phyloP scores from a whole-genome alignment of 2,113 vertebrate species.

The Callipepla californica region DNA sequence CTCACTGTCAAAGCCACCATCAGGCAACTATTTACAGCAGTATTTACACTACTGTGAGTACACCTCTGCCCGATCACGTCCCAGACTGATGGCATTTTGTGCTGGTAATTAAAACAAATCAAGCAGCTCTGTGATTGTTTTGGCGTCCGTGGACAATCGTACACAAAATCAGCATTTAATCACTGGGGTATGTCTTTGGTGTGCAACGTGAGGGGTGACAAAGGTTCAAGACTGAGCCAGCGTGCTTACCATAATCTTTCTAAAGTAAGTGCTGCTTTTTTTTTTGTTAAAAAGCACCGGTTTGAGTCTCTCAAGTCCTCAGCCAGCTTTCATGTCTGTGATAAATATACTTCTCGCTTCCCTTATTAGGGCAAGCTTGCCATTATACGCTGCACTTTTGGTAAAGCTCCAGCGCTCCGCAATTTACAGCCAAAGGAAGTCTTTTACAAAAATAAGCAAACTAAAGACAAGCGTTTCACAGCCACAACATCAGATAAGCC shows the following conservation, averaged over 20 bases:
- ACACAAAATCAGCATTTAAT: slow-evolving; percentile 96
- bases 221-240: slow-evolving; percentile 90
- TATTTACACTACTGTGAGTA: slow-evolving; percentile 93
- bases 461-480: slow-evolving; percentile 87
- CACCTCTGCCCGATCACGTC: slow-evolving; percentile 96
- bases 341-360: slow-evolving; percentile 84
- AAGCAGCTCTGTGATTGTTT: slow-evolving; percentile 99
- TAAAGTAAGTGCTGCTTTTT: slow-evolving; percentile 87
- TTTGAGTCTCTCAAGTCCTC: slow-evolving; percentile 84
- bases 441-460: slow-evolving; percentile 86
- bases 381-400: slow-evolving; percentile 84
- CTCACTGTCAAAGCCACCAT: slow-evolving; percentile 95
- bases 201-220: slow-evolving; percentile 91
- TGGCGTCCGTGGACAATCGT: slow-evolving; percentile 97
- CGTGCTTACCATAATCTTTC: slow-evolving; percentile 92
- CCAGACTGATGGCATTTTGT: slow-evolving; percentile 95
- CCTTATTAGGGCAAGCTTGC: slow-evolving; percentile 88
- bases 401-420: slow-evolving; percentile 80
- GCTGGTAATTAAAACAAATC: slow-evolving; percentile 99
- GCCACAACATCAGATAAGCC: slow-evolving; percentile 86
- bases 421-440: slow-evolving; percentile 86
- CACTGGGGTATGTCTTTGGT: slow-evolving; percentile 91
- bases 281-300: slow-evolving; percentile 69
- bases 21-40: slow-evolving; percentile 96
- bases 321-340: slow-evolving; percentile 80